phyloP scores from a whole-genome alignment of 2,888 invertebrate genomes.

The Leptinotarsa juncta region DNA sequence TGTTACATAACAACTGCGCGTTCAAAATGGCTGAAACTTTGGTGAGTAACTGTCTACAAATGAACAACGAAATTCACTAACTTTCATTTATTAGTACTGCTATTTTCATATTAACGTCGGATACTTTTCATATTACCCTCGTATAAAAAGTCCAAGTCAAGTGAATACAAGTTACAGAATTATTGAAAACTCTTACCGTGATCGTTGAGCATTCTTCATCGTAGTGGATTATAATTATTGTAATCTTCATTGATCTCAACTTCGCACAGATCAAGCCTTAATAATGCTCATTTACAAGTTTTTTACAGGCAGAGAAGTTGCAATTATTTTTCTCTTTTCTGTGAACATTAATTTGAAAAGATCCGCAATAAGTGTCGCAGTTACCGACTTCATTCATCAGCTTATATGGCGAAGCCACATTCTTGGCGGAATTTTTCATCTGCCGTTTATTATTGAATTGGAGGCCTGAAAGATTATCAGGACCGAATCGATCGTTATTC shows the following conservation, averaged over 20 bases:
- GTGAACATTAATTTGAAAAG: background rate
- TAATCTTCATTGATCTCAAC: background rate
- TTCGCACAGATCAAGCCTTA: background rate
- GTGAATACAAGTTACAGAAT: slow-evolving; percentile 5
- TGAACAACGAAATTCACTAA: no score
- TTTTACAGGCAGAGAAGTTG: background rate
- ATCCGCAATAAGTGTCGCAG: background rate
- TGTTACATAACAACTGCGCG: no score
- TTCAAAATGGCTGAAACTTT: no score
- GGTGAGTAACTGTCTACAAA: no score
- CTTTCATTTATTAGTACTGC: no score
- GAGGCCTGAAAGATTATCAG: no score
- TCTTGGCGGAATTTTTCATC: slow-evolving; percentile 1
- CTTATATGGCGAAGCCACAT: slow-evolving; percentile 3
- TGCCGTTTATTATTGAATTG: background rate
- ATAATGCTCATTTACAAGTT: slow-evolving; percentile 9
- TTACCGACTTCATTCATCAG: background rate
- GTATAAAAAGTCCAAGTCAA: background rate
- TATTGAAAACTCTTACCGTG: slow-evolving; percentile 1
- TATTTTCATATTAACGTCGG: no score
- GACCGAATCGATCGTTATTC: no score
- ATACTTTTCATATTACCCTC: no score
- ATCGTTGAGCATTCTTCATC: background rate
- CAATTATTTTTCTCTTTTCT: background rate
- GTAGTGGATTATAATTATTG: slow-evolving; percentile 1